phyloP scores from a whole-genome alignment of 1,140 invertebrate genomes.

The Neodiprion lecontei region DNA sequence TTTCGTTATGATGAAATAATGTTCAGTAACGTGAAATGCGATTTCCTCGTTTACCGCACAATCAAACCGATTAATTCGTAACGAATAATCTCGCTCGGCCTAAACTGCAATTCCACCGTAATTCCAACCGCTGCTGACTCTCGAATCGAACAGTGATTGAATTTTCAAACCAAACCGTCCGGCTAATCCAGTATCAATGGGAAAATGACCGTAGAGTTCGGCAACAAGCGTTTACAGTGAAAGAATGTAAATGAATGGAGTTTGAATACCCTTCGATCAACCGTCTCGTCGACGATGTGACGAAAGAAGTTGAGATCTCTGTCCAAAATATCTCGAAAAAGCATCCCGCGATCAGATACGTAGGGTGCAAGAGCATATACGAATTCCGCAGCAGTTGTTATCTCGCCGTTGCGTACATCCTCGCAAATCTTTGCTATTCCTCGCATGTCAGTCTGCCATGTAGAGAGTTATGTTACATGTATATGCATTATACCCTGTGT shows the following conservation, averaged over 20 bases:
- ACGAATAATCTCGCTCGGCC: no score
- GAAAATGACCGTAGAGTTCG: no score
- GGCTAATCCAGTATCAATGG: no score
- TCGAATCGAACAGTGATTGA: no score
- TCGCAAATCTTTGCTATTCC: conserved; percentile 23
- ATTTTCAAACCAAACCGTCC: no score
- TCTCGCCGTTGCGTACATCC: conserved; percentile 23
- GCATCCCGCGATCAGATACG: conserved; percentile 20
- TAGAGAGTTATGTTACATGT: neutral
- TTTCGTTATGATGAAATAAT: no score
- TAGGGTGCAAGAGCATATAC: conserved; percentile 24
- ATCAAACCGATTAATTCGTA: no score
- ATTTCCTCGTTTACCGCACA: no score
- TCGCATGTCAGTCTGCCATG: conserved; percentile 16
- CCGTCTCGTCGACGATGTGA: conserved; percentile 28
- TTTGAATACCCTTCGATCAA: conserved; percentile 27
- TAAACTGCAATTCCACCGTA: no score
- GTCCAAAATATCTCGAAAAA: conserved; percentile 25
- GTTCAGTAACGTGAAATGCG: no score
- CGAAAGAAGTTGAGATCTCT: conserved; percentile 29
- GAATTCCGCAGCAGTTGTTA: conserved; percentile 27
- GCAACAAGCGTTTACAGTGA: no score
- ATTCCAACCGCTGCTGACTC: no score
- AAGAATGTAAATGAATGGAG: neutral
- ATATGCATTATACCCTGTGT: neutral